phyloP scores from a whole-genome alignment of 2,797 vertebrate genomes.

The Diplodus sargus region DNA sequence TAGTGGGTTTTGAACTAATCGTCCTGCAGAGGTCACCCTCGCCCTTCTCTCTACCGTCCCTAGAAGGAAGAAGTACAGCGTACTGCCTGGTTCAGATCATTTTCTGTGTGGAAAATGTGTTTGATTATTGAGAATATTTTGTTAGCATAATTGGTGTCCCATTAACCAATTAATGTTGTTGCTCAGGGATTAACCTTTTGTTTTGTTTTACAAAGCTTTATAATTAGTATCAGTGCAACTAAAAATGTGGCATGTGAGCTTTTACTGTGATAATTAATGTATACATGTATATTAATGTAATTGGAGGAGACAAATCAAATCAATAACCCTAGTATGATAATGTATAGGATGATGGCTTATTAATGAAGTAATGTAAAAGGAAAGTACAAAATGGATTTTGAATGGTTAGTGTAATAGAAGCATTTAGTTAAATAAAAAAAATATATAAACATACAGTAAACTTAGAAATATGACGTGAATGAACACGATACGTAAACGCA shows the following conservation, averaged over 20 bases:
- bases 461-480: neutral
- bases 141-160: constrained; percentile 17
- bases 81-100: constrained; percentile 39
- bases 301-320: constrained; percentile 1
- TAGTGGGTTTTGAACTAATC: neutral
- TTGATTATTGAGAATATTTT: constrained; percentile 10
- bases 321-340: neutral
- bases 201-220: constrained; percentile 13
- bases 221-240: constrained; percentile 15
- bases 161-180: constrained; percentile 19
- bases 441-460: neutral
- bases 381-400: constrained; percentile 14
- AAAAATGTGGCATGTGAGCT: constrained; percentile 1
- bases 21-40: constrained; percentile 79
- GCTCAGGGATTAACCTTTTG: constrained; percentile 4
- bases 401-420: neutral
- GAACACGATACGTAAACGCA: neutral
- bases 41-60: constrained; percentile 35
- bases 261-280: neutral
- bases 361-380: constrained; percentile 6
- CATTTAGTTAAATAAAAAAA: neutral
- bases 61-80: neutral
- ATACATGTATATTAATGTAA: neutral
- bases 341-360: neutral
- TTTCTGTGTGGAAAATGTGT: constrained; percentile 24